Evolutionary conservation across 35 echinoderm and acorn worm genomes (phyloP).

Genomic region (Amphiura filiformis): DNA sequence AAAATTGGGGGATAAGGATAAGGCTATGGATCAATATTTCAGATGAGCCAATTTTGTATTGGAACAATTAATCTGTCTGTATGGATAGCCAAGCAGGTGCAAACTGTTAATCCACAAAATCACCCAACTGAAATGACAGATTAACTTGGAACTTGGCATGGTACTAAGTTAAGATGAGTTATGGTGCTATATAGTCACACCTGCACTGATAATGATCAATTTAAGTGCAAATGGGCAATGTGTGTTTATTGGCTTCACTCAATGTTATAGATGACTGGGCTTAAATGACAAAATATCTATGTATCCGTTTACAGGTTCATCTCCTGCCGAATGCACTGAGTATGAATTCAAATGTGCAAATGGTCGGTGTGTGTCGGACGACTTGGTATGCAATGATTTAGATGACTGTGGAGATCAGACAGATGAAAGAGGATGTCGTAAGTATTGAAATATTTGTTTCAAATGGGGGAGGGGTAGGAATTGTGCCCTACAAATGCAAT

Average conservation of each 20-base stretch:
- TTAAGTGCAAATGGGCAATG: background rate
- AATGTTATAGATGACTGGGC: background rate
- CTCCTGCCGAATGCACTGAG: background rate
- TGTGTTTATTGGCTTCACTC: background rate
- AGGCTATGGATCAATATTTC: no score
- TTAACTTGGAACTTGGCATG: background rate
- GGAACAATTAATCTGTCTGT: no score
- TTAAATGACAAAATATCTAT: no score
- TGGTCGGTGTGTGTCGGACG: conserved; percentile 5
- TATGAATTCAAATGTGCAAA: conserved; percentile 53
- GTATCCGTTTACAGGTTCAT: background rate
- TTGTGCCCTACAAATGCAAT: no score
- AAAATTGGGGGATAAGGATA: no score
- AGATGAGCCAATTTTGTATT: no score
- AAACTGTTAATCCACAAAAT: no score
- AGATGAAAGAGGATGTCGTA: conserved; percentile 53
- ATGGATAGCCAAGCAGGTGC: no score
- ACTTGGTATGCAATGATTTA: conserved; percentile 5
- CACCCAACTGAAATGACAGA: no score
- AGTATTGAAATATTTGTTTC: background rate
- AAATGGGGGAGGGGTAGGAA: no score
- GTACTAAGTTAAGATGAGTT: background rate
- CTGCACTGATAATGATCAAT: background rate
- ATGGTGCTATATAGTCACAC: background rate
- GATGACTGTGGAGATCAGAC: conserved; percentile 39